These are phyloP conservation scores for Muschampia plurimacula DNA, from an alignment of 2,888 invertebrate genomes.

Conservation along the genomic window DNA sequence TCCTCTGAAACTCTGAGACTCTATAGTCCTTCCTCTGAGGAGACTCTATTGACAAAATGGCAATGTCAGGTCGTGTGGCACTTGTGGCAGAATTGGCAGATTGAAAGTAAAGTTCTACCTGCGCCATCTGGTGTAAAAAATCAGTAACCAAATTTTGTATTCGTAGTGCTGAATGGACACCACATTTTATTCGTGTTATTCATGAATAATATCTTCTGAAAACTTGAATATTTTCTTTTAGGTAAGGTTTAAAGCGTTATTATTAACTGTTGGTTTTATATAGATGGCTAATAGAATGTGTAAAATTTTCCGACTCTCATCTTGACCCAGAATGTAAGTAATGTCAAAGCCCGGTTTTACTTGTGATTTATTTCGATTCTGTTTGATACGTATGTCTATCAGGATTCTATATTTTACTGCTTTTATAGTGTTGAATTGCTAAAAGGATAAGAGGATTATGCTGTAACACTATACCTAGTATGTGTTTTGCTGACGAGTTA, in stretches of 20 bases:
- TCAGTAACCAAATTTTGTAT: constrained; percentile 83
- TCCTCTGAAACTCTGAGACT: too few species aligned
- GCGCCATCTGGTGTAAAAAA: constrained; percentile 34
- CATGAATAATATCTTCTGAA: constrained; percentile 79
- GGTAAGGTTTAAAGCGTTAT: constrained; percentile 68
- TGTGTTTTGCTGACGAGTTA: constrained; percentile 4
- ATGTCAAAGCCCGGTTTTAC: constrained; percentile 82
- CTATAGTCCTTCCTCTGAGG: too few species aligned
- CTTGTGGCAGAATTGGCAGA: neutral
- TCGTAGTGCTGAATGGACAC: constrained; percentile 84
- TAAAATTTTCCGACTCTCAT: constrained; percentile 56
- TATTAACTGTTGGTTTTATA: constrained; percentile 39
- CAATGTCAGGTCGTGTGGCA: too few species aligned
- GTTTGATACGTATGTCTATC: constrained; percentile 44
- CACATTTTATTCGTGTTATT: constrained; percentile 82
- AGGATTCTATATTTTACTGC: neutral
- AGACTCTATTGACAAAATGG: too few species aligned
- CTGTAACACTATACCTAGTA: neutral
- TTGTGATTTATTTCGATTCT: constrained; percentile 59
- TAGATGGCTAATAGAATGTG: constrained; percentile 27
- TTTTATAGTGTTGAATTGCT: constrained; percentile 27
- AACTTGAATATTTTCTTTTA: constrained; percentile 74
- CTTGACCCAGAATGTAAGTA: constrained; percentile 76
- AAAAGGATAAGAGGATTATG: constrained; percentile 46
- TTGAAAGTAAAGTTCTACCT: neutral